Evolutionary conservation across 2,888 invertebrate species (phyloP), one percentile per base, ranked within the genome.

Genomic region (Chymomyza caudatula): DNA sequence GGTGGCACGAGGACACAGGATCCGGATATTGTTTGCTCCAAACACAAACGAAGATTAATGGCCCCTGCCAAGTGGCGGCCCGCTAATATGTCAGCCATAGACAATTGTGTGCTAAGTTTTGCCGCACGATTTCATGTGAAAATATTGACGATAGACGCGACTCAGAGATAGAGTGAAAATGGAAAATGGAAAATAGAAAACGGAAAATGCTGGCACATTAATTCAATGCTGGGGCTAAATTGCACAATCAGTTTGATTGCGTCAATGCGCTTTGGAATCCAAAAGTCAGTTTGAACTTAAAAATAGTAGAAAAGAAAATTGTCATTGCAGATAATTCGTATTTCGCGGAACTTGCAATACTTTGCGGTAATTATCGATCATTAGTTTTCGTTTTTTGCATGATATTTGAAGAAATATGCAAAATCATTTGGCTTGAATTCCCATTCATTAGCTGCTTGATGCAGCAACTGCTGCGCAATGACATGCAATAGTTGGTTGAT

Each of bases 31-130:
- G 19, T 20, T 44, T 53, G 60, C 64, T 65, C 60, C 42, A 2
- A 56, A 51, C 51, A 15, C 58, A 63, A 73, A 73, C 71, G 73
- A 81, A 85, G 82, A 87, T 84, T 84, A 81, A 84, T 81, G 76
- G 60, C 49, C 60, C 51, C 49, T 54, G 47, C 53, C 57, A 67
- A 65, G 60, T 53, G 19, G n/a, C 43, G 63, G 65, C 55, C 15
- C 59, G 65, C 56, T 63, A 71, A 71, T 71, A 63, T 65, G 65
- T 60, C 74, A 65, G 63, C 58, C 43, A 61, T 65, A 60, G 65
- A 67, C 60, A 68, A 65, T 65, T 60, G 62, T 17, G 47, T 17
- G 11, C 47, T 44, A 65, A 58, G 51, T 55, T 63, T 17, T 44
- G n/a, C 11, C 60, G n/a, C 23, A 64, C 44, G 52, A 61, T 59